Evolutionary conservation across 2,888 invertebrate species (phyloP).

Genomic region (Yponomeuta cagnagella): DNA sequence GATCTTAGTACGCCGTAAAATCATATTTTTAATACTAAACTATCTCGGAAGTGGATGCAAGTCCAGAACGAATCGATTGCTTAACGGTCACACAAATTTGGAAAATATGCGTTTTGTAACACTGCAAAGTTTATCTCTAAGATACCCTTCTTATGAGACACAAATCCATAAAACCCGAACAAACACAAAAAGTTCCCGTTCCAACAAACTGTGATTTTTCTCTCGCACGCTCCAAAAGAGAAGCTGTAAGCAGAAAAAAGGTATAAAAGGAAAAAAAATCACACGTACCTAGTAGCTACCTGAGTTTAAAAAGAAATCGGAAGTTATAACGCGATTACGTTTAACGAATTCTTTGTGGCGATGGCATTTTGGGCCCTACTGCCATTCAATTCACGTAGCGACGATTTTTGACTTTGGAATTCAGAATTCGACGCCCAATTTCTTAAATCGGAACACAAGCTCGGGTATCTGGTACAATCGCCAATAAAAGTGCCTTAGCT

Average conservation of each 20-base stretch:
- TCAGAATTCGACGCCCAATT: not conserved
- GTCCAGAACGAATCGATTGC: too few relatives aligned
- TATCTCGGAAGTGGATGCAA: too few relatives aligned
- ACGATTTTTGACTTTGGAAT: slow-evolving; percentile 8
- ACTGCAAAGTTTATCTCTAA: not conserved
- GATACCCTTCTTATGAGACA: not conserved
- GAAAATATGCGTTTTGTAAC: too few relatives aligned
- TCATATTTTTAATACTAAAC: too few relatives aligned
- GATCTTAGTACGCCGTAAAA: too few relatives aligned
- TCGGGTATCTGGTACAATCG: not conserved
- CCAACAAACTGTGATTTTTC: not conserved
- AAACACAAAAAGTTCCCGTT: not conserved
- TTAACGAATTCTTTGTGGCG: not conserved
- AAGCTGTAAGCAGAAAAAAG: not conserved
- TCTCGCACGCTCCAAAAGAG: not conserved
- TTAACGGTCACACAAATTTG: too few relatives aligned
- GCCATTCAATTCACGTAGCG: slow-evolving; percentile 6
- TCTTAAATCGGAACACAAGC: not conserved
- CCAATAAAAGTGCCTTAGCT: not conserved
- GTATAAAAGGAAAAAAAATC: not conserved
- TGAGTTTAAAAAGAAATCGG: slow-evolving; percentile 8
- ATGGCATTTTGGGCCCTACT: not conserved
- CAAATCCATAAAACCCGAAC: slow-evolving; percentile 1
- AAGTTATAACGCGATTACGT: not conserved
- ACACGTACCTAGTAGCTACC: not conserved